These are phyloP conservation scores for Sebastes iracundus DNA, from an alignment of 2,797 vertebrate genomes.

Conservation along the genomic window DNA sequence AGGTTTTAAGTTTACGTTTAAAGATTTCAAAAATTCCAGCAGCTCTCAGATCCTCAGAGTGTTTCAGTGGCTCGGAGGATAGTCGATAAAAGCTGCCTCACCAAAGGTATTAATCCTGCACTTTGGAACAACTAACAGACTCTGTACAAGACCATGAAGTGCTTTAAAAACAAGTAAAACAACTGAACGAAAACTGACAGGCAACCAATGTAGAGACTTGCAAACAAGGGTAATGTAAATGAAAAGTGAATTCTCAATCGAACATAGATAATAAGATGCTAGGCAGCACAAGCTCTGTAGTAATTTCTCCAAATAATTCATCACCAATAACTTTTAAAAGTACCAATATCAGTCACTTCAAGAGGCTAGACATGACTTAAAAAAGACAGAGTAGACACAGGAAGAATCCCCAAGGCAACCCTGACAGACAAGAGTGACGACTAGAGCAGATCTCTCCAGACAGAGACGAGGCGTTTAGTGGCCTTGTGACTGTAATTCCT, in stretches of 20 bases:
- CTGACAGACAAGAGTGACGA: slow-evolving; percentile 8
- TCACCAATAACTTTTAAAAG: not conserved
- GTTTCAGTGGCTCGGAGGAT: too few relatives aligned
- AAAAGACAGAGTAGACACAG: not conserved
- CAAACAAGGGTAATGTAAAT: not conserved
- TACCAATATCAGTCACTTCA: too few relatives aligned
- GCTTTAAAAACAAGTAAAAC: too few relatives aligned
- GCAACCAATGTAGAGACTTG: not conserved
- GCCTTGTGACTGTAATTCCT: slow-evolving; percentile 29
- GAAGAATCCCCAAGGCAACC: slow-evolving; percentile 19
- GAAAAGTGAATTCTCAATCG: not conserved
- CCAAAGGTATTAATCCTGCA: too few relatives aligned
- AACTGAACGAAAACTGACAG: not conserved
- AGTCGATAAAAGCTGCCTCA: too few relatives aligned
- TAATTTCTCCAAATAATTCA: not conserved
- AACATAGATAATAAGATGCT: not conserved
- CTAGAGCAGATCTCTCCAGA: slow-evolving; percentile 24
- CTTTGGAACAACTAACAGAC: too few relatives aligned
- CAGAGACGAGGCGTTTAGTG: slow-evolving; percentile 28
- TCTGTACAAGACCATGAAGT: too few relatives aligned
- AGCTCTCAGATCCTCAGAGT: too few relatives aligned
- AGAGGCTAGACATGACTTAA: not conserved
- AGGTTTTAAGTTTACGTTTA: not conserved
- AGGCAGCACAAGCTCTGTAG: not conserved
- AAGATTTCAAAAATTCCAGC: too few relatives aligned